A percentile compares a stretch with the other conserved stretches of the same genome.
phyloP scores from a whole-genome alignment of 2,113 vertebrate species.

The Brienomyrus longianalis region DNA sequence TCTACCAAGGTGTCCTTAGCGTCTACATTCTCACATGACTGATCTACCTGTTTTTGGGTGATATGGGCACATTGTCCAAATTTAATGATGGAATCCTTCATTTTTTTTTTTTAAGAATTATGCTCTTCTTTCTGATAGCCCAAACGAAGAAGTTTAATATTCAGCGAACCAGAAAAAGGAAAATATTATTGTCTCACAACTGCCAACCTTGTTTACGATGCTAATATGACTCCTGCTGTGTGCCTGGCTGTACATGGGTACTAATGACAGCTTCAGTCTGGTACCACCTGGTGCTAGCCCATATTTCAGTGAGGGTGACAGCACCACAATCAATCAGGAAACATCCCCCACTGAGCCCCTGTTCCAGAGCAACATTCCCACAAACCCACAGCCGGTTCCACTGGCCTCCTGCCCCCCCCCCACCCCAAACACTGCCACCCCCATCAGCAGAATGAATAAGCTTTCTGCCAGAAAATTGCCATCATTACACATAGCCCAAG shows the following conservation, averaged over 20 bases:
- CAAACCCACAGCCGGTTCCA: background rate
- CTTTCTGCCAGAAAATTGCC: background rate
- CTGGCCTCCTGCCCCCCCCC: background rate
- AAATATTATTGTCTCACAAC: conserved; percentile 15
- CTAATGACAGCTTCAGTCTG: conserved; percentile 27
- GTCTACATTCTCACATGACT: background rate
- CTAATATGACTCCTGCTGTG: conserved; percentile 22
- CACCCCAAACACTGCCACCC: background rate
- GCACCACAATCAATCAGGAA: conserved; percentile 27
- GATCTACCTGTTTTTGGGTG: background rate
- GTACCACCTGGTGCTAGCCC: conserved; percentile 29
- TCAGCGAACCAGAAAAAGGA: background rate
- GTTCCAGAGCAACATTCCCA: conserved; percentile 22
- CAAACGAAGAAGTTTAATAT: conserved; percentile 13
- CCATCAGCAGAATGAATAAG: background rate
- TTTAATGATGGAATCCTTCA: background rate
- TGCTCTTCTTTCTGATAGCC: background rate
- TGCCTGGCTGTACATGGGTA: background rate
- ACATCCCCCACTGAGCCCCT: conserved; percentile 22
- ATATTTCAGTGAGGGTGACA: conserved; percentile 30
- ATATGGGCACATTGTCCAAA: background rate
- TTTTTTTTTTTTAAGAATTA: background rate
- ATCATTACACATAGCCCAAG: conserved; percentile 3
- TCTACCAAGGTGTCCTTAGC: background rate
- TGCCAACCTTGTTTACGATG: conserved; percentile 23